A percentile compares a stretch with the other conserved stretches of the same genome.
Conservation (phyloP, 2,797 vertebrate genomes). For the Paratrypauchen microcephalus region DNA sequence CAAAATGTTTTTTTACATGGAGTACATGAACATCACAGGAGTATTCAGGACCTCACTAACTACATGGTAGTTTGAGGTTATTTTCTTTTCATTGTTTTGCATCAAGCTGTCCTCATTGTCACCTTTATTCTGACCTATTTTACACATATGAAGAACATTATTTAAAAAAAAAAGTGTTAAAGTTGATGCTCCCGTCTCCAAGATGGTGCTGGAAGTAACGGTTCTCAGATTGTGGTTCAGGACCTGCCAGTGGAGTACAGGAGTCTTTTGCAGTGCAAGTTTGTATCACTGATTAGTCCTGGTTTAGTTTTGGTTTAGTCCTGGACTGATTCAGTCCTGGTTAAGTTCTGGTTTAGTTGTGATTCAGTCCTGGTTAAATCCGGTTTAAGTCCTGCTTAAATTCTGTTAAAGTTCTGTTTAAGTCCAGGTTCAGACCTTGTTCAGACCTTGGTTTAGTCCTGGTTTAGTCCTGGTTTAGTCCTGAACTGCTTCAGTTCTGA, state of each 20-base stretch:
- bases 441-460: neutral
- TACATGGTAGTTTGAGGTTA: slow-evolving; percentile 72
- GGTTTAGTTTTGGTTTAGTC: neutral
- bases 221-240: too few relatives aligned
- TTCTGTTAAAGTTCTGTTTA: neutral
- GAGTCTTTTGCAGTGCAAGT: neutral
- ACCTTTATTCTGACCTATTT: slow-evolving; percentile 62
- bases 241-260: neutral
- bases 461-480: neutral
- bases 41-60: slow-evolving; percentile 71
- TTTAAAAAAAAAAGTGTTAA: slow-evolving; percentile 37
- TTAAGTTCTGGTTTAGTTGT: neutral
- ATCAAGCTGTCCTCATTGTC: slow-evolving; percentile 53
- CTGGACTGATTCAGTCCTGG: neutral
- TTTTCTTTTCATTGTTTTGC: slow-evolving; percentile 15
- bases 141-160: slow-evolving; percentile 40
- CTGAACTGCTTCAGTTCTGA: neutral
- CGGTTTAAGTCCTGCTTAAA: neutral
- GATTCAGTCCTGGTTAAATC: neutral
- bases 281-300: neutral
- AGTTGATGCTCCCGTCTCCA: slow-evolving; percentile 4
- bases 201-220: too few relatives aligned
- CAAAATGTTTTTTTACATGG: slow-evolving; percentile 59
- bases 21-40: slow-evolving; percentile 69
- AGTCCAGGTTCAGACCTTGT: neutral